phyloP scores from a whole-genome alignment of 2,888 invertebrate genomes.

The Lasioglossum malachurum region DNA sequence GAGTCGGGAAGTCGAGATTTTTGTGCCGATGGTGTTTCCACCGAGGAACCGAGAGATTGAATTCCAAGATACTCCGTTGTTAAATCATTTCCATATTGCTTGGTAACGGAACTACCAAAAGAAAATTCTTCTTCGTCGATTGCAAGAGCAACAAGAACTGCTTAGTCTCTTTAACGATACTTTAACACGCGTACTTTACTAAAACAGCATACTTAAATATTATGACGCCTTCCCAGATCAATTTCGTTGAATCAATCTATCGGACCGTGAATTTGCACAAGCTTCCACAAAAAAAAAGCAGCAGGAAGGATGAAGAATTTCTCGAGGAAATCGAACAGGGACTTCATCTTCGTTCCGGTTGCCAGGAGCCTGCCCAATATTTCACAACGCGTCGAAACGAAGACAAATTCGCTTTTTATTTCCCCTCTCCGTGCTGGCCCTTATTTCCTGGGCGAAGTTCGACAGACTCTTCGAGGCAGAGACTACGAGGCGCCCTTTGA shows the following conservation, averaged over 20 bases:
- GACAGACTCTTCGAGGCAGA: background rate
- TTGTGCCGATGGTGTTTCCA: background rate
- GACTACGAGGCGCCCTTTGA: background rate
- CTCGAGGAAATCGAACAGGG: background rate
- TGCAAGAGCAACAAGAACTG: background rate
- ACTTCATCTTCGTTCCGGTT: background rate
- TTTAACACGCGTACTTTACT: background rate
- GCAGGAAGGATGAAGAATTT: background rate
- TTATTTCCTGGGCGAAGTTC: background rate
- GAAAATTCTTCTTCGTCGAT: background rate
- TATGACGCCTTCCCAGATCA: background rate
- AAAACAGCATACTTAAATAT: background rate
- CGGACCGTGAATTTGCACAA: background rate
- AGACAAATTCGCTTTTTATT: slow-evolving; percentile 9
- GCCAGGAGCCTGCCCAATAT: background rate
- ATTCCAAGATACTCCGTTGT: background rate
- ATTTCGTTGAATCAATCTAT: background rate
- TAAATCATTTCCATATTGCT: background rate
- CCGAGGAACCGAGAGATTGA: background rate
- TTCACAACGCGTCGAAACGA: background rate
- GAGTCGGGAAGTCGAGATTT: slow-evolving; percentile 70
- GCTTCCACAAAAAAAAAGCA: background rate
- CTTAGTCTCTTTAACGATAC: background rate
- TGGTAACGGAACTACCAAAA: background rate
- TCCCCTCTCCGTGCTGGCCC: background rate